Base-by-base conservation (phyloP, 2,888 invertebrate species). In the Helleia helle region DNA sequence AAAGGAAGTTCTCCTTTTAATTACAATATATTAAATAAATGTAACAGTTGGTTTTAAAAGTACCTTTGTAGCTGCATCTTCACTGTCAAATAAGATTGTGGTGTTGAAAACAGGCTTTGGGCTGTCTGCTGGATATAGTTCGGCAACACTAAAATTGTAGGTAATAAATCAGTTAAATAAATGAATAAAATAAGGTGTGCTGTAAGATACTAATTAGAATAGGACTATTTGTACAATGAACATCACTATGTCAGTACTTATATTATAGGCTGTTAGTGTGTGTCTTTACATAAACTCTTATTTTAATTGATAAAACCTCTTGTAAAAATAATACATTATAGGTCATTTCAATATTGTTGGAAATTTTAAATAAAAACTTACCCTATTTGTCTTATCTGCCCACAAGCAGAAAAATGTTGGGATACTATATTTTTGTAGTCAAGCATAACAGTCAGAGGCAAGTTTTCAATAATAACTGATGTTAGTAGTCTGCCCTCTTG, bases 41-140 rank as follows among this genome's bases (percentile, higher is more conserved):
- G n/a, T n/a, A n/a, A n/a, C n/a, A n/a, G n/a, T 2, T 24, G 2
- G n/a, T 24, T 4, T 12, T 24, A 26, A 24, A 36, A 30, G 44
- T 57, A 80, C 81, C 67, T 71, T 58, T 18, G 56, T 50, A 13
- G 71, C 71, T 25, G 68, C 69, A 13, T 59, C 69, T 43, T 69
- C 66, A 36, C 55, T 70, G 36, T 61, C 51, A 52, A 81, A 83
- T 27, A 52, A 58, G 1, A 83, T 55, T 6, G 71, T 71, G 8
- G 79, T 77, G 14, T 75, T 67, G 43, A 83, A 83, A 1, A 71
- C 70, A 5, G 72, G 71, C 36, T 64, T 68, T 0, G 69, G 58
- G 5, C 66, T 65, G 26, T 70, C 65, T 11, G 60, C 55, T 1
- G 74, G 70, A 43, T 76, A 75, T 14, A 71, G 52, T 49, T 80